Conservation (phyloP, 1,140 invertebrate genomes). For the Drosophila nigrodunni region DNA sequence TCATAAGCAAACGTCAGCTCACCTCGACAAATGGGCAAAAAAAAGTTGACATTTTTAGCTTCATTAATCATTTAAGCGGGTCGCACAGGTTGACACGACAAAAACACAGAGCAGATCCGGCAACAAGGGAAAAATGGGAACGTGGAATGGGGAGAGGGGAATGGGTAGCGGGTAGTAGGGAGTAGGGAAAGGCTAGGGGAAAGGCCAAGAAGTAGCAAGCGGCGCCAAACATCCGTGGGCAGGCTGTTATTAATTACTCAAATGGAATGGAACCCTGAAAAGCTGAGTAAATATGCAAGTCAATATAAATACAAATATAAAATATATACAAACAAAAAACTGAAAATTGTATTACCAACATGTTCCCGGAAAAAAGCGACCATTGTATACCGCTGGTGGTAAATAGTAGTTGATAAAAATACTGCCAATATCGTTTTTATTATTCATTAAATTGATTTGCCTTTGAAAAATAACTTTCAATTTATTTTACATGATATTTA, state of each 20-base stretch:
- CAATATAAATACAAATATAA: slow-evolving; percentile 30
- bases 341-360: slow-evolving; percentile 6
- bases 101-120: slow-evolving; percentile 26
- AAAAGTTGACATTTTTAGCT: slow-evolving; percentile 49
- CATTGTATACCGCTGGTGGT: background rate
- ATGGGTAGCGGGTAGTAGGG: too few species aligned
- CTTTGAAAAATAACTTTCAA: background rate
- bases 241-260: slow-evolving; percentile 46
- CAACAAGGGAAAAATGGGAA: background rate
- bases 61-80: slow-evolving; percentile 59
- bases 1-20: slow-evolving; percentile 32
- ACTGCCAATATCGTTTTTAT: background rate
- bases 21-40: slow-evolving; percentile 24
- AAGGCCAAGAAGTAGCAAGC: slow-evolving; percentile 14
- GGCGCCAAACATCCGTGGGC: slow-evolving; percentile 22
- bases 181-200: background rate
- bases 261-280: slow-evolving; percentile 24
- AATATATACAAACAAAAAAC: background rate
- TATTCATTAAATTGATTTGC: background rate
- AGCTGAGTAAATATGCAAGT: slow-evolving; percentile 32
- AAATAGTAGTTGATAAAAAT: background rate
- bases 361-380: background rate
- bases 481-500: background rate
- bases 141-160: background rate
- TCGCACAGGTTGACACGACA: slow-evolving; percentile 49